These are phyloP conservation scores for Melitaea athalia DNA, from an alignment of 2,888 invertebrate genomes.

Conservation along the genomic window DNA sequence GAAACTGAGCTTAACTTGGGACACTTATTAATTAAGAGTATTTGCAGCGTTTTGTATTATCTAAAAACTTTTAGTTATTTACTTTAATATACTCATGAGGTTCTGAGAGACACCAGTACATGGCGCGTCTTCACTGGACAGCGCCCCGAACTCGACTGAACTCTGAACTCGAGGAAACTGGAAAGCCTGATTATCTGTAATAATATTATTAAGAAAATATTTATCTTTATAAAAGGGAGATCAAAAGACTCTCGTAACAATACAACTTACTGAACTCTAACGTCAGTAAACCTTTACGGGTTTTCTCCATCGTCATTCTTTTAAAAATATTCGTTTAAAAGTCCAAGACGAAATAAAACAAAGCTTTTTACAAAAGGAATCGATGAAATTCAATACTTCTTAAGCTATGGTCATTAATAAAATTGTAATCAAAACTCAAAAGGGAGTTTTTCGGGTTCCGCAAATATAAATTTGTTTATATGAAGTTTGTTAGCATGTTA, in stretches of 20 bases:
- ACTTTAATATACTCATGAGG: not conserved
- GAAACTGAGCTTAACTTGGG: not conserved
- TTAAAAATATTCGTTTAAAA: not conserved
- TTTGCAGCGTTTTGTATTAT: not conserved
- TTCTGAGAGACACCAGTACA: not conserved
- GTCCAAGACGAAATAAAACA: not conserved
- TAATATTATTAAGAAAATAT: constrained; percentile 18
- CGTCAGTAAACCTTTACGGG: constrained; percentile 8
- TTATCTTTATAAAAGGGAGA: constrained; percentile 14
- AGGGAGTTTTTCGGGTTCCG: not conserved
- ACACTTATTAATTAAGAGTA: not conserved
- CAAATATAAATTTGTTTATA: not conserved
- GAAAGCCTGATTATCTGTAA: constrained; percentile 30
- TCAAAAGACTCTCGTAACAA: constrained; percentile 17
- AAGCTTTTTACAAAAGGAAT: not conserved
- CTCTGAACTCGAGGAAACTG: constrained; percentile 35
- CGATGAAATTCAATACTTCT: constrained; percentile 6
- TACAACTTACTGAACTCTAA: constrained; percentile 2
- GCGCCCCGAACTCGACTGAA: constrained; percentile 48
- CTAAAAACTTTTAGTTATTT: not conserved
- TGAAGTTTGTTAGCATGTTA: too few relatives aligned
- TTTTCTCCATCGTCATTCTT: not conserved
- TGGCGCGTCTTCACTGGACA: constrained; percentile 42
- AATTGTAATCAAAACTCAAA: not conserved
- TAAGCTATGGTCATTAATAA: not conserved